Evolutionary conservation across 2,888 invertebrate species (phyloP), one percentile per base, ranked within the genome.

Genomic region (Cryptus armator): DNA sequence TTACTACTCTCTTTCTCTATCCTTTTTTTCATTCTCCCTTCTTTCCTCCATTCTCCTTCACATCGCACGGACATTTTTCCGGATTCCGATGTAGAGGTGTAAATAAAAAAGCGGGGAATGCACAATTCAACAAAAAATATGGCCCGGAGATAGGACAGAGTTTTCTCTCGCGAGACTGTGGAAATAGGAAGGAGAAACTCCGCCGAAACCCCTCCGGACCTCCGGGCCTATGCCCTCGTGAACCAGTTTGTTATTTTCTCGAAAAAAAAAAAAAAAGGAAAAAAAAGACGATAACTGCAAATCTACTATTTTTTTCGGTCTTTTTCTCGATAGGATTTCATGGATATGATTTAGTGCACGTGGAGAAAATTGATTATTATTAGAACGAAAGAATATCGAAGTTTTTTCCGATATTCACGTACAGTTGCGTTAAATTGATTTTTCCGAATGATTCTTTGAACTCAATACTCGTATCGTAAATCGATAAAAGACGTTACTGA

Each of bases 51-150:
- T 32, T 62, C 6, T 19, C 51, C 10, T 32, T 29, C 75, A 37
- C 12, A 48, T 83, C 70, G 66, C 70, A 56, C 70, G 14, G 48
- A 78, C 84, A 82, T 85, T 82, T 85, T 82, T 79, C 68, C 59
- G 66, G 75, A 66, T 76, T 67, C 66, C 56, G 29, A 71, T 56
- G 64, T 78, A 29, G 66, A 43, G 66, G 66, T 72, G 24, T 29
- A 78, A 83, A 74, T 44, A 78, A 72, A 80, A 53, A 67, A 46
- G 32, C 51, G 14, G 48, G 19, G 51, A 66, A 83, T 82, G 48
- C 48, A 82, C 71, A 76, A 85, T 85, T 85, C 75, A 56, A 48
- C 68, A 51, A 44, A 82, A 75, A 82, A 79, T 82, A 82, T 79
- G 78, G 66, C 62, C 59, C 44, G 64, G 70, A 82, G 66, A 84